These are phyloP conservation scores for Elegia similella DNA, from an alignment of 2,888 invertebrate genomes.

Conservation along the genomic window DNA sequence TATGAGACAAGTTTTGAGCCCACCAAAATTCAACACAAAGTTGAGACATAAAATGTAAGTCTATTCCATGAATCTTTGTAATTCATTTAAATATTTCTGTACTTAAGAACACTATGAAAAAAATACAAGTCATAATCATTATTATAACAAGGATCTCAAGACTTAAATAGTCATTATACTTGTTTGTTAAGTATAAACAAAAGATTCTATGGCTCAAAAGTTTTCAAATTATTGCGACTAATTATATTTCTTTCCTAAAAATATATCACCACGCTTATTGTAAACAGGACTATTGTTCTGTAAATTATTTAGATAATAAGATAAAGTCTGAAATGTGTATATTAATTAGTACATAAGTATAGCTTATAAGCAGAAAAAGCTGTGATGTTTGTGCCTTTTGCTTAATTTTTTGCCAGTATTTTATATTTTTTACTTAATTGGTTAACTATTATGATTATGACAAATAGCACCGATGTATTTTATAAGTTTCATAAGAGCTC, in stretches of 20 bases:
- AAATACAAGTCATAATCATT: neutral
- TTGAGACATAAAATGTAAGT: constrained; percentile 60
- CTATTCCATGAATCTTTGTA: too few species aligned
- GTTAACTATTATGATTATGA: neutral
- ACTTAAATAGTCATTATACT: constrained; percentile 42
- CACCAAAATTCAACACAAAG: constrained; percentile 79
- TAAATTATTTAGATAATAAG: too few species aligned
- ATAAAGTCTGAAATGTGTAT: neutral
- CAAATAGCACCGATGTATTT: too few species aligned
- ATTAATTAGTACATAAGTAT: neutral
- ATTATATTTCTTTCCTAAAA: neutral
- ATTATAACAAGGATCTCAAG: constrained; percentile 49
- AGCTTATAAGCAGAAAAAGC: constrained; percentile 28
- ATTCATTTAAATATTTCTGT: neutral
- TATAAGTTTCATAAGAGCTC: too few species aligned
- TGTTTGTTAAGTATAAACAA: neutral
- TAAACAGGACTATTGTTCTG: too few species aligned
- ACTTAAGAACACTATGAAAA: neutral
- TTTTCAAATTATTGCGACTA: neutral
- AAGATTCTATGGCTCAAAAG: neutral
- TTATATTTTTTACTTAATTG: neutral
- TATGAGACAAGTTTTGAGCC: constrained; percentile 81
- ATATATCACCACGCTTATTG: neutral
- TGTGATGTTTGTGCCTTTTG: constrained; percentile 65
- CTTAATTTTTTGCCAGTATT: constrained; percentile 55